phyloP scores from a whole-genome alignment of 1,140 invertebrate species.

The Stenopsyche tienmushanensis region DNA sequence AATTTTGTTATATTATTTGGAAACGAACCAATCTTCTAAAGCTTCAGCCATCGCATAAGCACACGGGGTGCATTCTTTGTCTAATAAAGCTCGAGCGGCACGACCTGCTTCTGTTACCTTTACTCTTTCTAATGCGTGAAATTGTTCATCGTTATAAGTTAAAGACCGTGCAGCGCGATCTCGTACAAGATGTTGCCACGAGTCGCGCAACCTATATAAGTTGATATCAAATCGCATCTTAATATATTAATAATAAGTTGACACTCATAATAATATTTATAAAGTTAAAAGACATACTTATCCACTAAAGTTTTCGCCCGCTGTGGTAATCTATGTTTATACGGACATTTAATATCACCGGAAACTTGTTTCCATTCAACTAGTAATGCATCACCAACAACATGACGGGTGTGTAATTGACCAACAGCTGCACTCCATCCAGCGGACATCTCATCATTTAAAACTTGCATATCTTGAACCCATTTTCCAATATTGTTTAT shows the following conservation, averaged over 20 bases:
- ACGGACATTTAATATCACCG: slow-evolving; percentile 66
- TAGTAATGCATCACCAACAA: slow-evolving; percentile 59
- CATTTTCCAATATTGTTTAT: slow-evolving; percentile 23
- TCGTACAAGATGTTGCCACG: slow-evolving; percentile 87
- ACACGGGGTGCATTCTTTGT: slow-evolving; percentile 64
- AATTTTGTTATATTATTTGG: background rate
- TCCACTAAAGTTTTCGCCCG: slow-evolving; percentile 75
- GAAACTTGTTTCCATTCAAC: slow-evolving; percentile 75
- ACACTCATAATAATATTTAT: no score
- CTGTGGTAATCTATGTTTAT: slow-evolving; percentile 64
- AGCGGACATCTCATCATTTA: slow-evolving; percentile 44
- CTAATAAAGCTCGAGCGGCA: slow-evolving; percentile 64
- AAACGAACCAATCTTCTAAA: slow-evolving; percentile 68
- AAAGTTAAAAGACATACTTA: slow-evolving; percentile 33
- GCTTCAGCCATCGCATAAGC: slow-evolving; percentile 69
- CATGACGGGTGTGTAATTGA: slow-evolving; percentile 48
- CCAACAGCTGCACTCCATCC: slow-evolving; percentile 43
- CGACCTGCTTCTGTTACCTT: slow-evolving; percentile 71
- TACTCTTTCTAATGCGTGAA: slow-evolving; percentile 85
- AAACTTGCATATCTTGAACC: slow-evolving; percentile 41
- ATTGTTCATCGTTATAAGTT: slow-evolving; percentile 92
- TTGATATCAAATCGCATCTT: no score
- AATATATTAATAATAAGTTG: no score
- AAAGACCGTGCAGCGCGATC: slow-evolving; percentile 81
- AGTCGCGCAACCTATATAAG: slow-evolving; percentile 69